Conservation (phyloP, 2,797 vertebrate genomes). For the Spinus pinus region DNA sequence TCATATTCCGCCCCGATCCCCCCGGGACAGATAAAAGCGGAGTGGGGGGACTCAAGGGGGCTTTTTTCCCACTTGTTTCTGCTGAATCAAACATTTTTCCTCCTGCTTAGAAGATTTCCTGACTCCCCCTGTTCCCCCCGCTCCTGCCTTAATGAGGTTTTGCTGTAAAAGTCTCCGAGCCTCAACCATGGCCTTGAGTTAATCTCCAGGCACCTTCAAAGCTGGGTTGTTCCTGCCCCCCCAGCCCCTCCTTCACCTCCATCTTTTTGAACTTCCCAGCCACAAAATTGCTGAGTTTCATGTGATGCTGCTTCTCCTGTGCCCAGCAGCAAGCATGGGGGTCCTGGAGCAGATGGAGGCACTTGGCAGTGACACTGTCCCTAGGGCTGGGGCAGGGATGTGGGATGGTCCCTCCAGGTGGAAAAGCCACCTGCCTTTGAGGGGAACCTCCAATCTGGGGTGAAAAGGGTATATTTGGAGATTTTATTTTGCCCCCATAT, state of each 20-base stretch:
- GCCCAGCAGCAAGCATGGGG: fast-evolving
- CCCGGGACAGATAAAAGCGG: constrained; percentile 45
- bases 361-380: fast-evolving
- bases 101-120: constrained; percentile 33
- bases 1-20: neutral
- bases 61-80: constrained; percentile 44
- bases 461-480: neutral
- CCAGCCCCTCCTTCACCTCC: neutral
- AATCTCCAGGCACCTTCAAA: constrained; percentile 59
- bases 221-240: neutral
- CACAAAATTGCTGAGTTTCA: neutral
- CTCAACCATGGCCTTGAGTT: constrained; percentile 45
- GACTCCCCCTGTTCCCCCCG: neutral
- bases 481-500: neutral
- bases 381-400: neutral
- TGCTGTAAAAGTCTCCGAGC: constrained; percentile 25
- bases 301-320: fast-evolving
- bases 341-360: fast-evolving
- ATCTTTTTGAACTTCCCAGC: constrained; percentile 34
- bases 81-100: constrained; percentile 57
- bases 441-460: neutral
- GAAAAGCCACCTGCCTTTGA: neutral
- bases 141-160: constrained; percentile 44
- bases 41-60: neutral
- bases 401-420: neutral